Percentiles rank a stretch among this genome's conserved stretches.
Evolutionary conservation across 2,888 invertebrate genomes (phyloP).

Genomic region (Aleiodes testaceus): DNA sequence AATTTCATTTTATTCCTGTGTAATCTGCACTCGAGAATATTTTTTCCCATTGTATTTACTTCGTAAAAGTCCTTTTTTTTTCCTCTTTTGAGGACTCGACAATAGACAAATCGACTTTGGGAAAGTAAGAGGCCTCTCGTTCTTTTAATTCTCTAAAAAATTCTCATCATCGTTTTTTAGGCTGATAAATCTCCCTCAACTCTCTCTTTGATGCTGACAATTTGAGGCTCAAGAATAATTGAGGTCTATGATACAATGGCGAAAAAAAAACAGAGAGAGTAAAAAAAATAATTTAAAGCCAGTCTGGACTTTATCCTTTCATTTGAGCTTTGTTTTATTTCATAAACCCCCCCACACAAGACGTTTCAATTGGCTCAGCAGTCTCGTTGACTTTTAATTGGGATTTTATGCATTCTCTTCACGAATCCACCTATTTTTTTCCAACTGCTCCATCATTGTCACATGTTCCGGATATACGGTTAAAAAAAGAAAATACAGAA

Average conservation of each 20-base stretch:
- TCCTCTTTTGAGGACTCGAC: not conserved
- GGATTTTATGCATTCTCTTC: conserved; percentile 12
- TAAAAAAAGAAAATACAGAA: not conserved
- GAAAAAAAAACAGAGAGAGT: not conserved
- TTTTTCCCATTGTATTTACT: conserved; percentile 2
- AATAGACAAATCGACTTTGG: conserved; percentile 4
- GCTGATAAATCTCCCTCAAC: not conserved
- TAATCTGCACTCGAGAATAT: not conserved
- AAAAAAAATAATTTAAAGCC: not conserved
- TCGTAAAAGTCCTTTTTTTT: conserved; percentile 1
- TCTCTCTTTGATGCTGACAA: not conserved
- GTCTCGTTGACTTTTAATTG: conserved; percentile 31
- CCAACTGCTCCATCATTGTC: not conserved
- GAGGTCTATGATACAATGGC: not conserved
- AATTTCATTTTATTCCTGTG: conserved; percentile 8
- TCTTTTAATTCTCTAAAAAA: conserved; percentile 11
- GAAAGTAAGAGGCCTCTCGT: not conserved
- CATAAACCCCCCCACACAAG: not conserved
- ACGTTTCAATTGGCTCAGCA: not conserved
- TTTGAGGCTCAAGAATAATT: not conserved
- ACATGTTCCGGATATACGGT: too few relatives aligned
- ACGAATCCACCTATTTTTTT: conserved; percentile 16
- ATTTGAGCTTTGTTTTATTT: not conserved
- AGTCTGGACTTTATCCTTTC: not conserved
- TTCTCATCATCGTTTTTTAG: not conserved